These are phyloP conservation scores for Dinomys branickii DNA, from an alignment of 2,113 vertebrate genomes.

Conservation along the genomic window DNA sequence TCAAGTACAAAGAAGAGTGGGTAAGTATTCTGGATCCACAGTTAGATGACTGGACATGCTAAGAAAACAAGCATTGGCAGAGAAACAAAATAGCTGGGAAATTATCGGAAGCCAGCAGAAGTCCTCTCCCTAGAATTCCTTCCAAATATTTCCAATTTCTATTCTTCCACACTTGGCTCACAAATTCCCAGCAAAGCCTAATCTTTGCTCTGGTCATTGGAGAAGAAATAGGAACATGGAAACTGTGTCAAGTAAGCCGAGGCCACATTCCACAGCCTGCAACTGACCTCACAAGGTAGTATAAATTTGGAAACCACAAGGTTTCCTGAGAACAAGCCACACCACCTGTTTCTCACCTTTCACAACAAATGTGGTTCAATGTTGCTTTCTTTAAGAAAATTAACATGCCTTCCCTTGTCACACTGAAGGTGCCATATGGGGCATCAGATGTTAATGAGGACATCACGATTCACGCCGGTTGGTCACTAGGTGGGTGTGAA, in stretches of 20 bases:
- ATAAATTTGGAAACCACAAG: conserved; percentile 1
- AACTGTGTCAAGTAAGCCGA: fast-evolving
- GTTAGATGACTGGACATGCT: fast-evolving
- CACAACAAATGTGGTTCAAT: fast-evolving
- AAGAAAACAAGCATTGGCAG: neutral
- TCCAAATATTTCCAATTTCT: neutral
- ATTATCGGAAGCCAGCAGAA: neutral
- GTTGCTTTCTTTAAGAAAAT: neutral
- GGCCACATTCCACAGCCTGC: neutral
- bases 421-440: neutral
- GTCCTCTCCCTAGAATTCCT: neutral
- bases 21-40: no score
- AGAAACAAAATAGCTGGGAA: no score
- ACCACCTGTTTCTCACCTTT: neutral
- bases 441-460: neutral
- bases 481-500: fast-evolving
- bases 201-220: neutral
- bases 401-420: neutral
- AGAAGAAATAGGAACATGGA: no score
- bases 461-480: fast-evolving
- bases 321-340: fast-evolving
- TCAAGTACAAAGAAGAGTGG: no score
- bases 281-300: neutral
- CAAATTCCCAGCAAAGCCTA: neutral
- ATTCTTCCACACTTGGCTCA: no score